A percentile compares a stretch with the other conserved stretches of the same genome.
phyloP scores from a whole-genome alignment of 2,888 invertebrate genomes.

The Hirtodrosophila trivittata region DNA sequence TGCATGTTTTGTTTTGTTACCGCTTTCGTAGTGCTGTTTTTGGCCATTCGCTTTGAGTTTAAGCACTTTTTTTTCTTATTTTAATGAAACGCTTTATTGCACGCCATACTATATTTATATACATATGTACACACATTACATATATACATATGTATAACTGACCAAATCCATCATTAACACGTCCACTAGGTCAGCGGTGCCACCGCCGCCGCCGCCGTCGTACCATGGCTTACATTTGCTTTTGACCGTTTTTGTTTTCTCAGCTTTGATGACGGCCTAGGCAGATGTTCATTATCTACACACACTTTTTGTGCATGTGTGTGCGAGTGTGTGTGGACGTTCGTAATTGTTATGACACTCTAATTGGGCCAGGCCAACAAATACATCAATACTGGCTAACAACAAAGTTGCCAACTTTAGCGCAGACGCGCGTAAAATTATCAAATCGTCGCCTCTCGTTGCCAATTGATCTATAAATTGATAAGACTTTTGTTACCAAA shows the following conservation, averaged over 20 bases:
- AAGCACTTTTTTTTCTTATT: conserved; percentile 44
- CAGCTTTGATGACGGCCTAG: conserved; percentile 46
- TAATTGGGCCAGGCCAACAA: conserved; percentile 65
- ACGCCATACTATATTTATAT: conserved; percentile 36
- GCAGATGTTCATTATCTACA: conserved; percentile 51
- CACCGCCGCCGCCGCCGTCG: conserved; percentile 34
- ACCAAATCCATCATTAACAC: conserved; percentile 77
- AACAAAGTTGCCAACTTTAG: conserved; percentile 41
- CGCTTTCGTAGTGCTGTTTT: conserved; percentile 25
- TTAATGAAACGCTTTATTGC: conserved; percentile 66
- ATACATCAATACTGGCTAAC: conserved; percentile 16
- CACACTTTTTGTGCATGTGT: not conserved
- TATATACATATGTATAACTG: conserved; percentile 43
- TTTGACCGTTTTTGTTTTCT: conserved; percentile 41
- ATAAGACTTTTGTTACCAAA: not conserved
- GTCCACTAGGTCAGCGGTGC: conserved; percentile 66
- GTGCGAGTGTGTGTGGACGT: conserved; percentile 7
- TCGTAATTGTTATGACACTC: conserved; percentile 72
- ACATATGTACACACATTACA: not conserved
- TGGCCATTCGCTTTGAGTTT: conserved; percentile 27
- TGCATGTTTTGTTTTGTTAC: conserved; percentile 41
- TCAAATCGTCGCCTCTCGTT: conserved; percentile 41
- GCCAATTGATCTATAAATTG: conserved; percentile 12
- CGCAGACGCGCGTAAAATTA: conserved; percentile 61
- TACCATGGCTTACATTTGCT: conserved; percentile 61